phyloP scores from a whole-genome alignment of 2,113 vertebrate species.

The Daubentonia madagascariensis region DNA sequence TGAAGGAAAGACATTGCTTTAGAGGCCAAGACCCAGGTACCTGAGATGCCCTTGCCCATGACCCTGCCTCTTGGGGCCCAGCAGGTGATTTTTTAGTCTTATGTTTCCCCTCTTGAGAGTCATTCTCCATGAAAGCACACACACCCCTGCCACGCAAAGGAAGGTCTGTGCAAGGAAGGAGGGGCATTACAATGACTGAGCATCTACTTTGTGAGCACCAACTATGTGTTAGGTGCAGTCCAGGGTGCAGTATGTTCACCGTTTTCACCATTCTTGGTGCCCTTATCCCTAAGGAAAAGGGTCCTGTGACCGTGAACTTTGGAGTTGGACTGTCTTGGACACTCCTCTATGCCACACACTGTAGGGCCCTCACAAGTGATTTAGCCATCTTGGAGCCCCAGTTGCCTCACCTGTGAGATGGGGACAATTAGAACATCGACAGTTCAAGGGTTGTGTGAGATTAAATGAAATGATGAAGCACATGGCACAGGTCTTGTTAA shows the following conservation, averaged over 20 bases:
- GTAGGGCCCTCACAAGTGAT: not conserved
- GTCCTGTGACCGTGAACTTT: not conserved
- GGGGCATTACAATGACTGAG: not conserved
- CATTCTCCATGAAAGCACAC: not conserved
- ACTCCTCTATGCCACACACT: not conserved
- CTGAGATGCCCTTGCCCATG: not conserved
- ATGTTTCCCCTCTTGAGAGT: not conserved
- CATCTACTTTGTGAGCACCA: not conserved
- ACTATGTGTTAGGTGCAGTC: not conserved
- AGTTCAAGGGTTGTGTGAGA: not conserved
- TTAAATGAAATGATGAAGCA: not conserved
- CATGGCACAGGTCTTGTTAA: not conserved
- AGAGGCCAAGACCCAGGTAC: not conserved
- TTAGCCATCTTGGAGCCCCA: not conserved
- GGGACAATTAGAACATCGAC: not conserved
- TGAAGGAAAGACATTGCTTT: not conserved
- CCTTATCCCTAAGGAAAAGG: not conserved
- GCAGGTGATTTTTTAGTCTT: not conserved
- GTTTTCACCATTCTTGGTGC: not conserved
- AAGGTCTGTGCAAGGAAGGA: not conserved
- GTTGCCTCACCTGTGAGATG: not conserved
- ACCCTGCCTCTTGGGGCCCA: not conserved
- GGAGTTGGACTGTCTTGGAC: not conserved
- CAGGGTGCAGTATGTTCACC: not conserved
- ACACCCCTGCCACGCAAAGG: not conserved